Conservation (phyloP, 2,113 vertebrate genomes). For the Chloebia gouldiae region DNA sequence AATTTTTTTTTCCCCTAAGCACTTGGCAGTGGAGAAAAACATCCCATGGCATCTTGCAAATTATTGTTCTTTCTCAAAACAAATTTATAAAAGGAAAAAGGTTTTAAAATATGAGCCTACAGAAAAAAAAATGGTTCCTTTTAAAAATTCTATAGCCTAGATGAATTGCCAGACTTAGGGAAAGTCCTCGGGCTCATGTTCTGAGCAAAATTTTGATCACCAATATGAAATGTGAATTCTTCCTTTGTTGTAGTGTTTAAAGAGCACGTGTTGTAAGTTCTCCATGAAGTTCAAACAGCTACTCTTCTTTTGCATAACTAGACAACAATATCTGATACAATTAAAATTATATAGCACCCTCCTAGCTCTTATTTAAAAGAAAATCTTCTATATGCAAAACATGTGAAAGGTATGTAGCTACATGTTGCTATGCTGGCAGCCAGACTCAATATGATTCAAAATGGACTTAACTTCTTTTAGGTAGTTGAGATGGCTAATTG, state of each 20-base stretch:
- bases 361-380: not conserved
- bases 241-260: not conserved
- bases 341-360: not conserved
- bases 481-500: not conserved
- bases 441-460: not conserved
- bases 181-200: not conserved
- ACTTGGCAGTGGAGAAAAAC: not conserved
- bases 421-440: not conserved
- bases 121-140: not conserved
- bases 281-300: not conserved
- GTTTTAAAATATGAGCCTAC: not conserved
- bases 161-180: not conserved
- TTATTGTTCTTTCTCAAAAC: not conserved
- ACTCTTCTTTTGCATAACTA: not conserved
- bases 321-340: not conserved
- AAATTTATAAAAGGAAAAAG: not conserved
- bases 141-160: not conserved
- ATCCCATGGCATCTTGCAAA: not conserved
- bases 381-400: not conserved
- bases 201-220: not conserved
- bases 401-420: not conserved
- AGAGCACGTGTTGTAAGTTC: not conserved
- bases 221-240: not conserved
- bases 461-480: not conserved
- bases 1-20: not conserved